Percentiles rank a stretch among this genome's conserved stretches.
These are phyloP conservation scores for Zaprionus obscuricornis DNA, from an alignment of 2,888 invertebrate genomes.

Conservation along the genomic window DNA sequence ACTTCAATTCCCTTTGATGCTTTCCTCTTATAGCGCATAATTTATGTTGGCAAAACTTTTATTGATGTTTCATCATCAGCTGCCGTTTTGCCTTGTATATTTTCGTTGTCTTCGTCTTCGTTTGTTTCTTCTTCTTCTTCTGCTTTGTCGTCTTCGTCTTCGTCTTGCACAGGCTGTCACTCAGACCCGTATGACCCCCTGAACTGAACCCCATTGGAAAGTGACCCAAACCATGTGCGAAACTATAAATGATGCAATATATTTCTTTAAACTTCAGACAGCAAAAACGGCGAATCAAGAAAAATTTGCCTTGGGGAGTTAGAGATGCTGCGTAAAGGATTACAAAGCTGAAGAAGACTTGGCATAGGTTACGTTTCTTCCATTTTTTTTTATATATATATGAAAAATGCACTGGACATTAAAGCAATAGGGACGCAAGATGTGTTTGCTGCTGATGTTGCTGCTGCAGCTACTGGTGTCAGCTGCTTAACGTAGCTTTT, in stretches of 20 bases:
- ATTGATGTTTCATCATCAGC: constrained; percentile 57
- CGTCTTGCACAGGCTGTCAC: constrained; percentile 25
- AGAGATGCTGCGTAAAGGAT: constrained; percentile 37
- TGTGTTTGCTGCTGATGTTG: constrained; percentile 33
- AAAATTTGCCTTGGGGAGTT: constrained; percentile 47
- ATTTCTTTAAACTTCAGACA: constrained; percentile 43
- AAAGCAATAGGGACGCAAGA: constrained; percentile 35
- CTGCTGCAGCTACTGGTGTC: constrained; percentile 7
- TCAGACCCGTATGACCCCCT: constrained; percentile 16
- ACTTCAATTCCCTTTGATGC: too few species aligned
- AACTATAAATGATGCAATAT: constrained; percentile 44
- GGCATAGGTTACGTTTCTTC: constrained; percentile 50
- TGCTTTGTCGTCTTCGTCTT: constrained; percentile 36
- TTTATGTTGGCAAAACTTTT: constrained; percentile 42
- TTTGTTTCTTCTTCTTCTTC: too few species aligned
- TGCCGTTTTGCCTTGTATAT: too few species aligned
- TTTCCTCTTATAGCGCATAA: too few species aligned
- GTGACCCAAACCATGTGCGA: constrained; percentile 15
- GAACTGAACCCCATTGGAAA: background rate
- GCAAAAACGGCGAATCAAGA: constrained; percentile 39
- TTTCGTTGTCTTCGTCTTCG: too few species aligned
- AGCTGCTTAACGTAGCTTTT: too few species aligned
- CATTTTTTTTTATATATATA: too few species aligned
- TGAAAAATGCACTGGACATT: constrained; percentile 54
- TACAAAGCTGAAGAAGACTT: constrained; percentile 26